Percentiles rank a stretch among this genome's conserved stretches.
Evolutionary conservation across 1,140 invertebrate species (phyloP).

Genomic region (Drosophila hydei): DNA sequence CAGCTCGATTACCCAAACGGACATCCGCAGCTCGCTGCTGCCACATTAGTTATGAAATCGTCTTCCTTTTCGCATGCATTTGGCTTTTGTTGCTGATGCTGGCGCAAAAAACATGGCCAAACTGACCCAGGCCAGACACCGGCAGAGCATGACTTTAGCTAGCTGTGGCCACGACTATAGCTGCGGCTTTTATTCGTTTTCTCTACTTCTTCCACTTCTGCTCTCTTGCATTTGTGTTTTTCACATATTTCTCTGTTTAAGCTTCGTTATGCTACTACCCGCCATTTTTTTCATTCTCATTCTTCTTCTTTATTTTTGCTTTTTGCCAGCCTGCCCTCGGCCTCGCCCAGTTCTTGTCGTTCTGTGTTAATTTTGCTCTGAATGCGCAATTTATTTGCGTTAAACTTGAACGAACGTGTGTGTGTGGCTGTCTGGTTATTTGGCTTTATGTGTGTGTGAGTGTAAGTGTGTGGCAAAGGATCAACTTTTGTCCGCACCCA

Average conservation of each 20-base stretch:
- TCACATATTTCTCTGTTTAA: slow-evolving; percentile 69
- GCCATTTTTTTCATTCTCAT: slow-evolving; percentile 16
- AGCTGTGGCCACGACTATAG: slow-evolving; percentile 39
- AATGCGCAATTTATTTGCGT: slow-evolving; percentile 81
- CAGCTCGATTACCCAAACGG: slow-evolving; percentile 51
- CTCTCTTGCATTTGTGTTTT: slow-evolving; percentile 35
- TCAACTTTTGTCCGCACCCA: slow-evolving; percentile 60
- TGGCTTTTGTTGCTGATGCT: slow-evolving; percentile 55
- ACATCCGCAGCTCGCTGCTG: slow-evolving; percentile 52
- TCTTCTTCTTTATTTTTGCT: slow-evolving; percentile 1
- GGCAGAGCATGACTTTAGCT: slow-evolving; percentile 6
- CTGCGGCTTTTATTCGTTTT: slow-evolving; percentile 22
- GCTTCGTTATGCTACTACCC: slow-evolving; percentile 63
- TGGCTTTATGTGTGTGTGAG: slow-evolving; percentile 23
- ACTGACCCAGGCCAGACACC: slow-evolving; percentile 13
- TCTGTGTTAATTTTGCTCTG: slow-evolving; percentile 76
- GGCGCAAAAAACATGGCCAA: slow-evolving; percentile 32
- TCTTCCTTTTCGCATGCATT: slow-evolving; percentile 38
- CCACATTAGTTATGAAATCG: slow-evolving; percentile 18
- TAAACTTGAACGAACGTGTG: slow-evolving; percentile 63
- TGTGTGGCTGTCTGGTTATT: slow-evolving; percentile 17
- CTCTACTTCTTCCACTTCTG: slow-evolving; percentile 16
- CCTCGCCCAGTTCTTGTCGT: slow-evolving; percentile 26
- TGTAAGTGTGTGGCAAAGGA: slow-evolving; percentile 45
- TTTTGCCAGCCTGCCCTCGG: slow-evolving; percentile 11